Evolutionary conservation across 2,888 invertebrate species (phyloP).

Genomic region (Phlogophora meticulosa): DNA sequence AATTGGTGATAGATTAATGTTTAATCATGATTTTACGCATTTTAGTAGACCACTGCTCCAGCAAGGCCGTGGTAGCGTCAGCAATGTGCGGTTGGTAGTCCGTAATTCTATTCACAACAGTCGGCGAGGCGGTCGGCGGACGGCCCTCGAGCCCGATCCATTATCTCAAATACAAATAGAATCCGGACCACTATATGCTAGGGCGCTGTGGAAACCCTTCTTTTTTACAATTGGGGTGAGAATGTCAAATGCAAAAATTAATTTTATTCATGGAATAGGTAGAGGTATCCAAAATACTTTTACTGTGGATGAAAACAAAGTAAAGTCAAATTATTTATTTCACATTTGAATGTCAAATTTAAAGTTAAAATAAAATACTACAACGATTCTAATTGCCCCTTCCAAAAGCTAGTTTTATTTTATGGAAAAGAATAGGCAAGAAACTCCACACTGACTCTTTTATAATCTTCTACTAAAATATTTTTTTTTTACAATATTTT

Average conservation of each 20-base stretch:
- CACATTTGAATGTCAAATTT: too few species aligned
- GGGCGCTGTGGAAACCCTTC: constrained; percentile 91
- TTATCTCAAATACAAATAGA: constrained; percentile 84
- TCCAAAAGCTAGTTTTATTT: too few species aligned
- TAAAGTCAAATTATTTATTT: too few species aligned
- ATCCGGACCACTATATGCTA: constrained; percentile 82
- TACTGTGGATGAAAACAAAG: too few species aligned
- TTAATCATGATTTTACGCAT: constrained; percentile 46
- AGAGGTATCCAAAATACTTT: too few species aligned
- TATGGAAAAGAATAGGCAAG: too few species aligned
- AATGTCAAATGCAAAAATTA: constrained; percentile 7
- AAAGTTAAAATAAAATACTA: too few species aligned
- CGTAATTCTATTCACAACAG: constrained; percentile 83
- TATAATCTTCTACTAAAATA: too few species aligned
- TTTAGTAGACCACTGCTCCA: constrained; percentile 74
- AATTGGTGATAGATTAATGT: constrained; percentile 28
- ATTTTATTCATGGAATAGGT: not conserved
- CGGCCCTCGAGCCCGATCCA: constrained; percentile 78
- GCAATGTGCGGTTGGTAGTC: constrained; percentile 74
- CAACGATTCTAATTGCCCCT: too few species aligned
- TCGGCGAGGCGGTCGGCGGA: constrained; percentile 73
- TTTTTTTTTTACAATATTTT: too few species aligned
- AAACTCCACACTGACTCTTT: too few species aligned
- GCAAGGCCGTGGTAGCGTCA: constrained; percentile 62
- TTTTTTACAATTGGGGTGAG: constrained; percentile 93